Conservation (phyloP, 1,140 invertebrate species). For the Tetragonula clypearis region DNA sequence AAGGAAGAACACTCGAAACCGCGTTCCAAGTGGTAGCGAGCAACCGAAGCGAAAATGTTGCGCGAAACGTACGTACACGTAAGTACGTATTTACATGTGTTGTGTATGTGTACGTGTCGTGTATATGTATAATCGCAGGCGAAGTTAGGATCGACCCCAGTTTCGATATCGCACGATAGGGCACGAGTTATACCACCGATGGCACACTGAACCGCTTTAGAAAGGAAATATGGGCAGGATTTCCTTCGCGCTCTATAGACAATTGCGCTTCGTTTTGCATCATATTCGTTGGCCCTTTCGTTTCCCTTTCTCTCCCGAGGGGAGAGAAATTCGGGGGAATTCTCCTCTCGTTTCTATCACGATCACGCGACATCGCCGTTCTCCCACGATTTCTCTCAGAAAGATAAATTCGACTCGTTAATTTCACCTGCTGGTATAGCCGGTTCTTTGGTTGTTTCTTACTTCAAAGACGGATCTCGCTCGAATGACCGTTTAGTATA, state of each 20-base stretch:
- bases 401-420: slow-evolving; percentile 39
- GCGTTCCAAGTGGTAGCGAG: not conserved
- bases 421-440: slow-evolving; percentile 11
- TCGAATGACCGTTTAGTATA: not conserved
- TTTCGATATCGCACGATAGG: not conserved
- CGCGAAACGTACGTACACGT: not conserved
- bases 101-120: no score
- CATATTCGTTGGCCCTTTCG: not conserved
- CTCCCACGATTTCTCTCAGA: no score
- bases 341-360: not conserved
- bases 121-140: not conserved
- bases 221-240: slow-evolving; percentile 16
- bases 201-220: slow-evolving; percentile 37
- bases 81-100: no score
- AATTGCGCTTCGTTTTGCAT: not conserved
- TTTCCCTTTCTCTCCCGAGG: no score
- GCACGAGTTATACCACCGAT: not conserved
- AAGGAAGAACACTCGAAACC: not conserved
- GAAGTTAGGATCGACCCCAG: slow-evolving; percentile 47
- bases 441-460: slow-evolving; percentile 34
- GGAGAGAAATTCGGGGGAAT: no score
- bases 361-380: not conserved
- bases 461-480: slow-evolving; percentile 38
- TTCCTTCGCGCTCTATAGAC: not conserved
- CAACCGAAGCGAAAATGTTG: not conserved